Percentiles rank a stretch among this genome's conserved stretches.
Conservation (phyloP, 2,888 invertebrate genomes). For the Clistopyga incitator region DNA sequence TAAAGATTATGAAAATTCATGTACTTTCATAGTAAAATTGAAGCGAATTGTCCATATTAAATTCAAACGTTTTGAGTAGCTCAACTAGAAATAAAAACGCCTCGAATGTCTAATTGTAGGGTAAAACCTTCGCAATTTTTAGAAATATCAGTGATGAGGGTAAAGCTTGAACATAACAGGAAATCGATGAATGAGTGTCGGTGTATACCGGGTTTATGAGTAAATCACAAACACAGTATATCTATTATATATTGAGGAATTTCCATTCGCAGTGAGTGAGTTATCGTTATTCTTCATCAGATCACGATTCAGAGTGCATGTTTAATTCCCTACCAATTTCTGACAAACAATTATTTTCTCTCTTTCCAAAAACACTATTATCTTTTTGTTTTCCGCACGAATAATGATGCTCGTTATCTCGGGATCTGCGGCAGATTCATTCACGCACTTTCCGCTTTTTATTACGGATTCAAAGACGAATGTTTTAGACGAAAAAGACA, state of each 20-base stretch:
- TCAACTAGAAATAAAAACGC: not conserved
- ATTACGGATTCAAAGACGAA: conserved; percentile 12
- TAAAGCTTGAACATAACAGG: conserved; percentile 40
- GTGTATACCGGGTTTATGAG: conserved; percentile 22
- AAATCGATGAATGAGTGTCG: conserved; percentile 30
- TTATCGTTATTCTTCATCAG: not conserved
- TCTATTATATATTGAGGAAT: not conserved
- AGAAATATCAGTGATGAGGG: conserved; percentile 41
- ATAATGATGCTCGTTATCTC: conserved; percentile 18
- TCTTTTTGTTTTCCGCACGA: not conserved
- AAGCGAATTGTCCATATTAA: too few relatives aligned
- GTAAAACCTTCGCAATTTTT: conserved; percentile 54
- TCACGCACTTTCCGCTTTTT: conserved; percentile 17
- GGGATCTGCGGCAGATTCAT: conserved; percentile 35
- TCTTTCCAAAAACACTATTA: not conserved
- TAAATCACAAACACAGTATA: conserved; percentile 15
- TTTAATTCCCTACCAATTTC: conserved; percentile 10
- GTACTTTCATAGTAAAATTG: too few relatives aligned
- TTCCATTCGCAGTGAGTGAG: not conserved
- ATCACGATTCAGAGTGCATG: conserved; percentile 7
- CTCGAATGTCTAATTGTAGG: not conserved
- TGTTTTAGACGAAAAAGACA: conserved; percentile 11
- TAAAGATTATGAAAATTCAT: too few relatives aligned
- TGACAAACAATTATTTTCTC: not conserved
- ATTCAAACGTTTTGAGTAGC: too few relatives aligned